Evolutionary conservation across 2,888 invertebrate genomes (phyloP), one percentile per base, ranked within the genome.

Genomic region (Copidosoma aretas): DNA sequence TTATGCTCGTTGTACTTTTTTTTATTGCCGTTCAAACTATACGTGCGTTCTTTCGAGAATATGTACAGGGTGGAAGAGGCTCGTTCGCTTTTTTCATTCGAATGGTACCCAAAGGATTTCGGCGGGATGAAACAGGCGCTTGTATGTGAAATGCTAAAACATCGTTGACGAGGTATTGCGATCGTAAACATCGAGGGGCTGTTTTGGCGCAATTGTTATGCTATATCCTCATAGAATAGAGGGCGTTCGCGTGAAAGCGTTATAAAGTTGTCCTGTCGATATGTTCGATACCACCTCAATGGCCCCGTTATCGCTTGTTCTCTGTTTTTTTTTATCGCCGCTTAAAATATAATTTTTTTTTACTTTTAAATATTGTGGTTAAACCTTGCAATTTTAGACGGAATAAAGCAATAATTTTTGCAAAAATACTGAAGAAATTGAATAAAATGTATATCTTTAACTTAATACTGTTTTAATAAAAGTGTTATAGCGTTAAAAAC

Each of bases 71-170:
- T 10, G 58, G 56, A 39, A 54, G 66, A 54, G 56, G 59, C 43
- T 67, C 64, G 66, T 66, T 64, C 41, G 41, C 41, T 68, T 71
- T 71, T 32, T 32, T 68, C 63, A 67, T 67, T 68, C 66, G 60
- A 68, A 68, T 39, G 66, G 60, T 67, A 68, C 64, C 66, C 63
- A 64, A 71, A 68, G 64, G 71, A 66, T 67, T 68, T 71, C 17
- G 57, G 64, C 51, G 52, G 68, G 66, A 71, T 64, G 59, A 67
- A 68, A 66, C 68, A 43, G 41, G 39, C 59, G 58, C 58, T 17
- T 67, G 64, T 71, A 64, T 53, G 63, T 58, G 66, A 71, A 71
- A 71, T 68, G 68, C 67, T 71, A 68, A 71, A 71, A 68, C 68
- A 71, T 68, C 68, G 68, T 67, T 71, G 68, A 71, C 71, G 68